Evolutionary conservation across 1,140 invertebrate genomes (phyloP), one percentile per base, ranked within the genome.

Genomic region (Lysiphlebus fabarum): DNA sequence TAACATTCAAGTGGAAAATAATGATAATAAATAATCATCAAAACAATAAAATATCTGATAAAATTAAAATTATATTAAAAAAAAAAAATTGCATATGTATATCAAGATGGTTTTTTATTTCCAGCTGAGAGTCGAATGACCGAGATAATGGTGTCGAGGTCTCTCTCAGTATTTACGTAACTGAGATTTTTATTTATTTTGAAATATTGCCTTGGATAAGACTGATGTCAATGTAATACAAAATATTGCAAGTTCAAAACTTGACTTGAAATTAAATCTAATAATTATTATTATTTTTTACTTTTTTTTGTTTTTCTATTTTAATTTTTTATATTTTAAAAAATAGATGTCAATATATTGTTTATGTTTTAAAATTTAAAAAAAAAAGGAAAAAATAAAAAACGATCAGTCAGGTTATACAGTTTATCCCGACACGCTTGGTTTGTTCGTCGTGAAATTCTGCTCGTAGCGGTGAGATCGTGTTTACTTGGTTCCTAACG

Each of bases 401-500:
- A 14, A 55, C 26, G 40, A 55, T 55, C 53, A 55, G 40, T 55
- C 41, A 55, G 40, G 4, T 40, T 5, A 17, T 55, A 55, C 53
- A 3, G 53, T 55, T 55, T 40, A 55, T 55, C 53, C 41, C 42
- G 40, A 43, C 40, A 33, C 33, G 53, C 53, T 44, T 55, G 40
- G 42, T n/a, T 55, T 17, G 26, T 40, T 40, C 10, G 38, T 7
- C 26, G 42, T 44, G 53, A 44, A 55, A 55, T 55, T 48, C 55
- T 43, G 48, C 55, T 42, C n/a, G 12, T 45, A 43, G 53, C 12
- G 17, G 17, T 8, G 10, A 40, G 55, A 53, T 58, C 43, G 42
- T 57, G 49, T 62, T 62, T 54, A 58, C 50, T 51, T 49, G 41
- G 49, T 58, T 62, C 57, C 60, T 62, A 62, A 62, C 60, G 55